Percentiles rank a stretch among this genome's conserved stretches.
Conservation (phyloP, 2,797 vertebrate species). For the Labeo calbasu region DNA sequence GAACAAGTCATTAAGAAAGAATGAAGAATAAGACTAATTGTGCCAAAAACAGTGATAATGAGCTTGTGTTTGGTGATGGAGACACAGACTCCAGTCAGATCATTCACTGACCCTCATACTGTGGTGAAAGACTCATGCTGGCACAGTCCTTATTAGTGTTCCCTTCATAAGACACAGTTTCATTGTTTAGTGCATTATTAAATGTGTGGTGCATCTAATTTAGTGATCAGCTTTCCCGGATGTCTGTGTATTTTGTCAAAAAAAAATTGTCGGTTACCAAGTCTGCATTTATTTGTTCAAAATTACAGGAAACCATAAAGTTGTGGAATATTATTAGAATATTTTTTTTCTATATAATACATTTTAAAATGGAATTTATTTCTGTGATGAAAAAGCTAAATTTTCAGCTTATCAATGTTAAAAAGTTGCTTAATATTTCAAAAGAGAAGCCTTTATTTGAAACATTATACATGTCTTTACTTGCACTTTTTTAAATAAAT, state of each 20-base stretch:
- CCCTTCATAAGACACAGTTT: conserved; percentile 17
- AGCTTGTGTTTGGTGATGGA: conserved; percentile 33
- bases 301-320: not conserved
- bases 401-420: not conserved
- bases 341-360: not conserved
- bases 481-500: not conserved
- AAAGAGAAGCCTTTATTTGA: not conserved
- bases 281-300: not conserved
- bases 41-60: conserved; percentile 34
- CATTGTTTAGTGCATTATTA: conserved; percentile 29
- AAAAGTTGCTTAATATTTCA: not conserved
- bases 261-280: not conserved
- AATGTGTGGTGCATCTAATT: not conserved
- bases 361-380: not conserved
- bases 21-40: conserved; percentile 22
- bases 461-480: not conserved
- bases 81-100: conserved; percentile 32
- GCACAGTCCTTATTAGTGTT: conserved; percentile 34
- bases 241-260: not conserved
- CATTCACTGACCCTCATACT: conserved; percentile 36
- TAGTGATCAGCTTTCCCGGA: not conserved
- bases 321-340: not conserved
- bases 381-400: not conserved
- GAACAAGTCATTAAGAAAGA: conserved; percentile 18
- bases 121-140: conserved; percentile 18